Evolutionary conservation across 1,140 invertebrate genomes (phyloP).

Genomic region (Magallana angulata): DNA sequence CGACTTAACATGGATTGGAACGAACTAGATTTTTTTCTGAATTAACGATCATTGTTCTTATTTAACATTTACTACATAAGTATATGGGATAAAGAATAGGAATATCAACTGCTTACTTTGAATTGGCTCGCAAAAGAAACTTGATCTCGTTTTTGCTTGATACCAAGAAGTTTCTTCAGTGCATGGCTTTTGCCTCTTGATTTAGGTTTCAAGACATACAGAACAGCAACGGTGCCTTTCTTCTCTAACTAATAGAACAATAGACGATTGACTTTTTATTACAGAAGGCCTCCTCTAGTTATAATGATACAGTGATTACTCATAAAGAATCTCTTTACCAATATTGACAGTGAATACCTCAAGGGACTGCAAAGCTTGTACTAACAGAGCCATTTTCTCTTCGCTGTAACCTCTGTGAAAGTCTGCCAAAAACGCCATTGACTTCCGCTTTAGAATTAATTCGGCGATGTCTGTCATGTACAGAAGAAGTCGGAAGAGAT

Average conservation of each 20-base stretch:
- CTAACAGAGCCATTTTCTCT: constrained; percentile 29
- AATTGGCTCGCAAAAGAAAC: constrained; percentile 53
- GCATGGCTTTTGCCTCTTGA: constrained; percentile 54
- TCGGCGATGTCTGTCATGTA: constrained; percentile 40
- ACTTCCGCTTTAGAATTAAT: constrained; percentile 40
- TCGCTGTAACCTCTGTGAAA: constrained; percentile 43
- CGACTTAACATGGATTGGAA: no score
- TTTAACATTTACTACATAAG: no score
- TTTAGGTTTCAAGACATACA: constrained; percentile 67
- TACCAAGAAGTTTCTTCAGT: constrained; percentile 66
- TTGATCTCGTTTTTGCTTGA: constrained; percentile 59
- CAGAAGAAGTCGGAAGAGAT: neutral
- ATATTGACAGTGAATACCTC: constrained; percentile 24
- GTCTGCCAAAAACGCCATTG: constrained; percentile 39
- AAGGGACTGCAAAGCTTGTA: constrained; percentile 45
- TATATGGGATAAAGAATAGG: no score
- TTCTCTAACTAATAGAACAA: constrained; percentile 49
- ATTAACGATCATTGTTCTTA: no score
- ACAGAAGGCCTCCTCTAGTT: neutral
- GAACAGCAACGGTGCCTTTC: constrained; percentile 55
- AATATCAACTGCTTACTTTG: constrained; percentile 51
- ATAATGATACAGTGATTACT: no score
- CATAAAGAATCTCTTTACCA: no score
- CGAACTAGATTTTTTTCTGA: no score
- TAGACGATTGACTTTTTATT: neutral